Conservation (phyloP, 2,797 vertebrate species). For the Gadopsis bispinosus region DNA sequence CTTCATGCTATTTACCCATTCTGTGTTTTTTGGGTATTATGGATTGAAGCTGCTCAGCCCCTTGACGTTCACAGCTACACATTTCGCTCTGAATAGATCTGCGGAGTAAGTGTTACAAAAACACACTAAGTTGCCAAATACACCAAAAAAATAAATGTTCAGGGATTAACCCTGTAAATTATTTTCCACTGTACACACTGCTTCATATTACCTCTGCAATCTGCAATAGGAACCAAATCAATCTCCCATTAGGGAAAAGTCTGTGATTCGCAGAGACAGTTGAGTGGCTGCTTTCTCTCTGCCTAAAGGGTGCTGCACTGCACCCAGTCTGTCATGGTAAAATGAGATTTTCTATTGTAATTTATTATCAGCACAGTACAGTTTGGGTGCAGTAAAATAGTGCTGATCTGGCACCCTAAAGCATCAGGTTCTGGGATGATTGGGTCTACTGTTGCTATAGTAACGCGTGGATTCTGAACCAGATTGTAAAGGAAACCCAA, state of each 20-base stretch:
- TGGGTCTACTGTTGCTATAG: constrained; percentile 49
- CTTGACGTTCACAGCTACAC: not conserved
- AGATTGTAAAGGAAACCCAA: constrained; percentile 10
- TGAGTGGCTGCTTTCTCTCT: constrained; percentile 35
- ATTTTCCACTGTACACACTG: not conserved
- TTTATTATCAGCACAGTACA: constrained; percentile 62
- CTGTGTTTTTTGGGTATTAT: not conserved
- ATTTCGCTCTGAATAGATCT: not conserved
- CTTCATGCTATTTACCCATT: not conserved
- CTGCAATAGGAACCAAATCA: constrained; percentile 4
- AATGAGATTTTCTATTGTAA: constrained; percentile 59
- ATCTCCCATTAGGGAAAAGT: constrained; percentile 10
- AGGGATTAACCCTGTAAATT: not conserved
- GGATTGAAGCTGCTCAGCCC: not conserved
- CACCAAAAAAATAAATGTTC: not conserved
- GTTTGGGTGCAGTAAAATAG: constrained; percentile 54
- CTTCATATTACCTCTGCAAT: not conserved
- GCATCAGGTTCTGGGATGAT: constrained; percentile 42
- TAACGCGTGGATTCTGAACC: constrained; percentile 12
- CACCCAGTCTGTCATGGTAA: constrained; percentile 54
- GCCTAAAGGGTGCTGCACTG: constrained; percentile 44
- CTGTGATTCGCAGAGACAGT: constrained; percentile 18
- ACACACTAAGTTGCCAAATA: not conserved
- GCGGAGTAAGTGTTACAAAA: not conserved
- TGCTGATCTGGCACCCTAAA: constrained; percentile 59